phyloP scores from a whole-genome alignment of 64 coral and sea anemone species.

The Pachyseris speciosa region DNA sequence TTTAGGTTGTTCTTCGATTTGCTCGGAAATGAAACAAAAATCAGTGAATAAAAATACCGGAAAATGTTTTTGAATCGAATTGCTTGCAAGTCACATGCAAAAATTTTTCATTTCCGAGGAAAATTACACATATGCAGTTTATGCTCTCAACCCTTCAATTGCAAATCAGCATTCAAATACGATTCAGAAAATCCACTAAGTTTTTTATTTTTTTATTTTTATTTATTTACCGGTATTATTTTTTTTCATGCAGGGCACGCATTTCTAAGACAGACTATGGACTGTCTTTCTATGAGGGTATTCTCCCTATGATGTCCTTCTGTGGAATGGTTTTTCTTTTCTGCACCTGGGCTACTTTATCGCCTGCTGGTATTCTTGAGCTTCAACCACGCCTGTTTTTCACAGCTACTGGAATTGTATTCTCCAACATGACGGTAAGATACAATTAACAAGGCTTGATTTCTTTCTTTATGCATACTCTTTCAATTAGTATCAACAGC shows the following conservation, averaged over 20 bases:
- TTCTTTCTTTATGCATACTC: not conserved
- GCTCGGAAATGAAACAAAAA: too few species aligned
- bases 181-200: not conserved
- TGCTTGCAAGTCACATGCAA: too few species aligned
- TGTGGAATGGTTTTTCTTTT: slow-evolving; percentile 47
- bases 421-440: slow-evolving; percentile 89
- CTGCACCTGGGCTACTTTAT: slow-evolving; percentile 62
- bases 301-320: slow-evolving; percentile 66
- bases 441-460: not conserved
- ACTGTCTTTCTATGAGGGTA: slow-evolving; percentile 63
- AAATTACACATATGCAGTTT: too few species aligned
- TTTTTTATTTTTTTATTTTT: too few species aligned
- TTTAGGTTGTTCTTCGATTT: too few species aligned
- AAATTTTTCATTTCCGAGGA: too few species aligned
- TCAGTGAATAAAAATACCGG: too few species aligned
- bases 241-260: slow-evolving; percentile 58
- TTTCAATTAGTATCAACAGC: not conserved
- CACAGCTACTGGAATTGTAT: slow-evolving; percentile 79
- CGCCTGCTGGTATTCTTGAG: slow-evolving; percentile 67
- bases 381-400: slow-evolving; percentile 81
- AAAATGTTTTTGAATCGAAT: too few species aligned
- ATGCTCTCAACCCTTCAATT: too few species aligned
- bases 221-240: not conserved
- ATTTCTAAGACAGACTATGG: slow-evolving; percentile 58
- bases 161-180: too few species aligned